Evolutionary conservation across 2,113 vertebrate genomes (phyloP).

Genomic region (Bubo bubo): DNA sequence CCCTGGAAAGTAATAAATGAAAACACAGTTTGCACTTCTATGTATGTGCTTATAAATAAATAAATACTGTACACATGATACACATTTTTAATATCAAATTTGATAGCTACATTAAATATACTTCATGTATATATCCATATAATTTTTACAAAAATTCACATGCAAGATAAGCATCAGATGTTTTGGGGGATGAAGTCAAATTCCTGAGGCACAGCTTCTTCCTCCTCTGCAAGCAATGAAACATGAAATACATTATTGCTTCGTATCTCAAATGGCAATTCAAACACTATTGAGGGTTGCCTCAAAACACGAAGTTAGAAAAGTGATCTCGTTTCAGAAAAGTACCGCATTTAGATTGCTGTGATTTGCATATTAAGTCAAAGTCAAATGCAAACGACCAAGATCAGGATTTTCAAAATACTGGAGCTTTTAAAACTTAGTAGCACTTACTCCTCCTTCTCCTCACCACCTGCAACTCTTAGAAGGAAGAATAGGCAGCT

Average conservation of each 20-base stretch:
- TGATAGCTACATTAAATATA: neutral
- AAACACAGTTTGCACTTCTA: neutral
- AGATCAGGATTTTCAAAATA: neutral
- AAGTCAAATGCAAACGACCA: neutral
- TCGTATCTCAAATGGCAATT: neutral
- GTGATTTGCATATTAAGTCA: neutral
- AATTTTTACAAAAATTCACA: neutral
- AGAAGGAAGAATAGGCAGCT: neutral
- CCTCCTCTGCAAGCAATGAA: constrained; percentile 34
- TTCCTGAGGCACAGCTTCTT: neutral
- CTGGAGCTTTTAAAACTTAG: neutral
- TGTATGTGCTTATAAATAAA: neutral
- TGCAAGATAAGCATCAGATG: constrained; percentile 48
- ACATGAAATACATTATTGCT: neutral
- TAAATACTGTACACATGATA: neutral
- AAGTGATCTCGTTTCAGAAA: neutral
- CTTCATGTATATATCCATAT: neutral
- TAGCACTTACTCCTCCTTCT: neutral
- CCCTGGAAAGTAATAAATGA: constrained; percentile 80
- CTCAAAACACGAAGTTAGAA: neutral
- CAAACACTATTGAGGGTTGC: neutral
- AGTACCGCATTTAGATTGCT: neutral
- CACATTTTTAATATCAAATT: neutral
- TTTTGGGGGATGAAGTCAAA: constrained; percentile 46
- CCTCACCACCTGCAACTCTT: neutral